Conservation (phyloP, 2,888 invertebrate species). For the Syrphus vitripennis region DNA sequence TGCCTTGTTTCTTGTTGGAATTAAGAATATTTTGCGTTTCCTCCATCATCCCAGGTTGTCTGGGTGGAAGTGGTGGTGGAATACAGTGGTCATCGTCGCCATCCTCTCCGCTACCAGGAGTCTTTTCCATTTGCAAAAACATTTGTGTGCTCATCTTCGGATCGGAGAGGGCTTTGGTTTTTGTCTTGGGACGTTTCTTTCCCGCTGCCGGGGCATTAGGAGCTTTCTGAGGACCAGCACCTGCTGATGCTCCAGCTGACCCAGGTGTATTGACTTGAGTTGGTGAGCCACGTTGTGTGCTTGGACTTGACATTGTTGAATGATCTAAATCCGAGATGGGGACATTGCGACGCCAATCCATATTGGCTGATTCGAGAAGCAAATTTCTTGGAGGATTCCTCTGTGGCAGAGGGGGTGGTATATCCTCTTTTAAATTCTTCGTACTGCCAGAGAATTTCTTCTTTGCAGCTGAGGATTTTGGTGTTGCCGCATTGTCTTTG, state of each 20-base stretch:
- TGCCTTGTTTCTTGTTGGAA: slow-evolving; percentile 56
- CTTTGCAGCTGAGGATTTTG: slow-evolving; percentile 76
- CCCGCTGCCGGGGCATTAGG: slow-evolving; percentile 46
- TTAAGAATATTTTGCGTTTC: slow-evolving; percentile 75
- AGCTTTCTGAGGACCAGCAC: slow-evolving; percentile 21
- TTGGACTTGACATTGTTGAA: slow-evolving; percentile 71
- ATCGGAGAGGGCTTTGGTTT: slow-evolving; percentile 81
- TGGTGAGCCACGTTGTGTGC: slow-evolving; percentile 71
- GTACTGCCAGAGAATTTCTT: slow-evolving; percentile 78
- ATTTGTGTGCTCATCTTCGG: slow-evolving; percentile 81
- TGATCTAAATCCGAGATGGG: slow-evolving; percentile 80
- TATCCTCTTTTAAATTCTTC: slow-evolving; percentile 77
- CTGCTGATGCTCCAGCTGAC: not conserved
- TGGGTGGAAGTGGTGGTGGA: slow-evolving; percentile 85
- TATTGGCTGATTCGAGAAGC: slow-evolving; percentile 73
- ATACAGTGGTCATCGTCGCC: slow-evolving; percentile 80
- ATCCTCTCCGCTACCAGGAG: slow-evolving; percentile 74
- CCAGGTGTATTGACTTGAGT: slow-evolving; percentile 35
- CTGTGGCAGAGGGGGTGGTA: slow-evolving; percentile 83
- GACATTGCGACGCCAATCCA: slow-evolving; percentile 72
- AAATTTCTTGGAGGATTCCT: slow-evolving; percentile 81
- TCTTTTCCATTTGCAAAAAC: slow-evolving; percentile 80
- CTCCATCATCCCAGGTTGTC: slow-evolving; percentile 82
- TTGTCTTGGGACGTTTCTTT: slow-evolving; percentile 78
- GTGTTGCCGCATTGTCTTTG: slow-evolving; percentile 73